Evolutionary conservation across 2,888 invertebrate species (phyloP), one percentile per base, ranked within the genome.

Genomic region (Byasa hedistus): DNA sequence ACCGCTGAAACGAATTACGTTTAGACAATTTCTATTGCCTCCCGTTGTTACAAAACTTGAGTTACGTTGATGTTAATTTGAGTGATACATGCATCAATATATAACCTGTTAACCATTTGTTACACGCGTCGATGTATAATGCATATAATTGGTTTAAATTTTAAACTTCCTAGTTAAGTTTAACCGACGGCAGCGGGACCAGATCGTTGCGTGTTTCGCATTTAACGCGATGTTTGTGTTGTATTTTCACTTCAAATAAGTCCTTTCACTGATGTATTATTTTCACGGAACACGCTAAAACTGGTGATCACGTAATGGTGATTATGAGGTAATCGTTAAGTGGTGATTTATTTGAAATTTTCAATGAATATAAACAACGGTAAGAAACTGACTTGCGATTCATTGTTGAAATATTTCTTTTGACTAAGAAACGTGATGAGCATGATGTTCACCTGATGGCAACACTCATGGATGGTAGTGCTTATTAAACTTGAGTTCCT

Each of bases 151-250:
- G 63, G 51, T n/a, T 57, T 64, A 52, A 44, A 51, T 64, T 57
- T 57, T 36, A 57, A 32, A 57, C 57, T 64, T 64, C 63, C 63
- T 57, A 19, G 57, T 61, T 51, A 61, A 58, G 39, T 32, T 32
- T 55, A 61, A 51, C 57, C 4, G 48, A 44, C 57, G 21, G 57
- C 23, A 57, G 56, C 62, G 51, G 57, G 57, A 64, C 57, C 24
- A 64, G 32, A 64, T 64, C 51, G 51, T 64, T 64, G 63, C 63
- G 51, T 64, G 60, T n/a, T 32, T 58, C 21, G 63, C 22, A 63
- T 44, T 51, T 51, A 51, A 57, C 57, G 36, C 57, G 57, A 51
- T 32, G 51, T 36, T 57, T 57, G 57, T 32, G 27, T 36, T 19
- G 63, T 48, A 57, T 56, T 32, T 57, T 57, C 57, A 57, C 57